Evolutionary conservation across 2,113 vertebrate species (phyloP).

Genomic region (Grammomys surdaster): DNA sequence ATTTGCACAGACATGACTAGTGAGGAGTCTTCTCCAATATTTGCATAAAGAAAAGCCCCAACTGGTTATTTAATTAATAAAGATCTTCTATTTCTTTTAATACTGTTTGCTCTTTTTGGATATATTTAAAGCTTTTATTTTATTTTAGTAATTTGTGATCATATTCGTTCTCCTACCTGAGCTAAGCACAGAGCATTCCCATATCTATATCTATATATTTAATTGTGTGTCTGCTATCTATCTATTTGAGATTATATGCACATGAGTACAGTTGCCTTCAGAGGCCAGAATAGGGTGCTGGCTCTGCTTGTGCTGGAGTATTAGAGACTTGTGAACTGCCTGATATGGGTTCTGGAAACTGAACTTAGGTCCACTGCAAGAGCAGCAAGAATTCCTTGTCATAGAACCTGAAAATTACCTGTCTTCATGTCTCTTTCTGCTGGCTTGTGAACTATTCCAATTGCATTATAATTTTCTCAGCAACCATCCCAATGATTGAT

Average conservation of each 20-base stretch:
- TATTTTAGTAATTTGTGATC: background rate
- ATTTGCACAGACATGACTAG: background rate
- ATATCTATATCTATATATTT: too few relatives aligned
- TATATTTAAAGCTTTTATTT: background rate
- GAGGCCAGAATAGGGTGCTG: background rate
- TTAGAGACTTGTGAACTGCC: background rate
- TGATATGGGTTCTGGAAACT: background rate
- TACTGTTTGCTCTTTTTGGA: background rate
- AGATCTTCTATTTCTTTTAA: background rate
- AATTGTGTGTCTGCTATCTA: background rate
- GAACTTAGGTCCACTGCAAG: background rate
- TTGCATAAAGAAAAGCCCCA: background rate
- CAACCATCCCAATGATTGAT: background rate
- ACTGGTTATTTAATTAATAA: background rate
- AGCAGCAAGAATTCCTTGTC: background rate
- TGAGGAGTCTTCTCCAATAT: background rate
- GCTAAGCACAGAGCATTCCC: background rate
- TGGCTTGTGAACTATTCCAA: background rate
- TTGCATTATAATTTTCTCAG: background rate
- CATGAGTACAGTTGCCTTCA: background rate
- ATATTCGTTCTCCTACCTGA: background rate
- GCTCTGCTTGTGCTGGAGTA: background rate
- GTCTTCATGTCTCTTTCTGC: background rate
- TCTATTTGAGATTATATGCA: too few relatives aligned
- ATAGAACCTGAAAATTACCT: background rate